Percentiles rank a stretch among this genome's conserved stretches.
Conservation (phyloP, 2,113 vertebrate genomes). For the Monarcha castaneiventris region DNA sequence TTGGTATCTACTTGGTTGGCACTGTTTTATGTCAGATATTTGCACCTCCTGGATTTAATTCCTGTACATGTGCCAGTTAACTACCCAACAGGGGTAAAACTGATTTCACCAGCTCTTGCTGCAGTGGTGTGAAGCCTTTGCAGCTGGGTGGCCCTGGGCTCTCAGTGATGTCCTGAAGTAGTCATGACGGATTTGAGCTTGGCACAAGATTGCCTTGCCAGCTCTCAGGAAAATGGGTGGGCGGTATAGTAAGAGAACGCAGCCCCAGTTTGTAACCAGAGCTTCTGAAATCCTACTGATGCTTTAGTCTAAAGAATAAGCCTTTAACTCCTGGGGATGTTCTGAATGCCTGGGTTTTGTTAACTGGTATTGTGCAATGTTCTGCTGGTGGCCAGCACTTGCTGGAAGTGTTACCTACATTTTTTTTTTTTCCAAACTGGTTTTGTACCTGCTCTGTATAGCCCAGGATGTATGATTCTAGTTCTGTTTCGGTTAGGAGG, state of each 20-base stretch:
- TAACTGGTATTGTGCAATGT: background rate
- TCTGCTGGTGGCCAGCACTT: background rate
- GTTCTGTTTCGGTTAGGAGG: background rate
- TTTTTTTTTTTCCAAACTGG: background rate
- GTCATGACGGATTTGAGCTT: background rate
- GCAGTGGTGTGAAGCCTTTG: background rate
- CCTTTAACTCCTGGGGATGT: background rate
- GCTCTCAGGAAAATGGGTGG: background rate
- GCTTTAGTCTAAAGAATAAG: background rate
- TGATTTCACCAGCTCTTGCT: background rate
- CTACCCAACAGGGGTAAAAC: fast-evolving
- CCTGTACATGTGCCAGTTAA: background rate
- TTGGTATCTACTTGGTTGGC: background rate
- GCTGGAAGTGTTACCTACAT: background rate
- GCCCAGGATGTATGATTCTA: fast-evolving
- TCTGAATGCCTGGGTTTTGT: background rate
- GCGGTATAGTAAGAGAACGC: background rate
- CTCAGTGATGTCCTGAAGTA: background rate
- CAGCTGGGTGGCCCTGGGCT: background rate
- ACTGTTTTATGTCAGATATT: background rate
- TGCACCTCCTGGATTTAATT: background rate
- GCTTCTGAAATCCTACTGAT: background rate
- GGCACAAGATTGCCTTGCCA: background rate
- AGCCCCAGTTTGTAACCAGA: background rate
- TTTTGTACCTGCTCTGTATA: background rate